Conservation (phyloP, 2,888 invertebrate genomes). For the Piscicola geometra region DNA sequence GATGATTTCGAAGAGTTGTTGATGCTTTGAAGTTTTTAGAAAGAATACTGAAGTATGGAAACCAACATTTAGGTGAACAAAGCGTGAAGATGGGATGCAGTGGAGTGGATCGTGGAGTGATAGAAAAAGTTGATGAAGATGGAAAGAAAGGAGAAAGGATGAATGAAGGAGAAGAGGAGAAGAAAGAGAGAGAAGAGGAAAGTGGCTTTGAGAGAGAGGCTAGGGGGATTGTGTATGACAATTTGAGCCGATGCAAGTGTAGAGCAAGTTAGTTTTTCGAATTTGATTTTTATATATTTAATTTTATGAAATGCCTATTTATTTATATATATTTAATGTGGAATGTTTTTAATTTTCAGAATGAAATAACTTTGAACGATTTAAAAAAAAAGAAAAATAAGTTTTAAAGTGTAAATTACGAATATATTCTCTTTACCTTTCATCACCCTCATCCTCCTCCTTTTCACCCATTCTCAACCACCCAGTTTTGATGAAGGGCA, state of each 20-base stretch:
- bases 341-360: background rate
- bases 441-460: background rate
- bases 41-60: no score
- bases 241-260: constrained; percentile 50
- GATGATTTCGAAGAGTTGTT: no score
- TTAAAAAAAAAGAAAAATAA: background rate
- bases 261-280: constrained; percentile 48
- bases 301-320: background rate
- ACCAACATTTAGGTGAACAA: no score
- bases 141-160: background rate
- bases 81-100: background rate
- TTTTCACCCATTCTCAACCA: background rate
- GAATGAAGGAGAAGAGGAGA: background rate
- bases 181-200: background rate
- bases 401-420: background rate
- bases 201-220: constrained; percentile 41
- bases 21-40: no score
- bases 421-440: background rate
- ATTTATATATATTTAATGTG: background rate
- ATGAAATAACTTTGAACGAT: background rate
- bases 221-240: constrained; percentile 52
- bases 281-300: background rate
- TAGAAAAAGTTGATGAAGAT: background rate
- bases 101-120: background rate
- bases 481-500: constrained; percentile 50